These are phyloP conservation scores for Acanthosepion esculentum DNA, from an alignment of 2,888 invertebrate genomes.

Conservation along the genomic window DNA sequence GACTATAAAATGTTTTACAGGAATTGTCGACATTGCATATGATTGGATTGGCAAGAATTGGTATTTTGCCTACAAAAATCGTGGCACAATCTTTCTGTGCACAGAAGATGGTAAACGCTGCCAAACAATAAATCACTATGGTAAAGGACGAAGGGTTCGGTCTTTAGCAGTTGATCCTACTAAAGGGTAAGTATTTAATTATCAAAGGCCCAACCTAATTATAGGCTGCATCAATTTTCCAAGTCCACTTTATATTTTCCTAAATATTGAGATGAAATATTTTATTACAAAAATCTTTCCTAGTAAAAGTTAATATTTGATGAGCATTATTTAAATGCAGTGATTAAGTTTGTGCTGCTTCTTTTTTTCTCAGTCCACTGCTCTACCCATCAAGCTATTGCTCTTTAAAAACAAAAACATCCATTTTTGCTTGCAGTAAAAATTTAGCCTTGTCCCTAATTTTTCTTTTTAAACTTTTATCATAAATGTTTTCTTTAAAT, in stretches of 20 bases:
- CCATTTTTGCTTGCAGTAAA: too few species aligned
- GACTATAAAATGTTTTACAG: slow-evolving; percentile 75
- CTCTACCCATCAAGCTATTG: too few species aligned
- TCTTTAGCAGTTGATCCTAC: slow-evolving; percentile 87
- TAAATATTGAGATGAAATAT: background rate
- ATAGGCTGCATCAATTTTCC: background rate
- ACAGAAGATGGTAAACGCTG: slow-evolving; percentile 80
- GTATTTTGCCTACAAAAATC: slow-evolving; percentile 85
- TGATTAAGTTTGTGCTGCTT: too few species aligned
- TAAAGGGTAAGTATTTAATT: slow-evolving; percentile 78
- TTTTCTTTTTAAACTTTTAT: slow-evolving; percentile 49
- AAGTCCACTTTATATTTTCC: background rate
- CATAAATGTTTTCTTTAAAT: background rate
- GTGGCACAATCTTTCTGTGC: slow-evolving; percentile 84
- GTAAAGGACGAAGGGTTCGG: slow-evolving; percentile 78
- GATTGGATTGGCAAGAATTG: slow-evolving; percentile 92
- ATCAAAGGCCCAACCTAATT: background rate
- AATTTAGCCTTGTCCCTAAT: background rate
- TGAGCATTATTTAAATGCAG: background rate
- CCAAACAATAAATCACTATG: slow-evolving; percentile 82
- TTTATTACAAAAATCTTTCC: background rate
- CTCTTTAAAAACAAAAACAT: too few species aligned
- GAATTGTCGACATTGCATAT: slow-evolving; percentile 83
- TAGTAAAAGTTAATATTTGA: background rate
- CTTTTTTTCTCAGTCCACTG: too few species aligned